phyloP scores from a whole-genome alignment of 37 sponge, comb jelly and placozoan species.

The Agelas oroides region DNA sequence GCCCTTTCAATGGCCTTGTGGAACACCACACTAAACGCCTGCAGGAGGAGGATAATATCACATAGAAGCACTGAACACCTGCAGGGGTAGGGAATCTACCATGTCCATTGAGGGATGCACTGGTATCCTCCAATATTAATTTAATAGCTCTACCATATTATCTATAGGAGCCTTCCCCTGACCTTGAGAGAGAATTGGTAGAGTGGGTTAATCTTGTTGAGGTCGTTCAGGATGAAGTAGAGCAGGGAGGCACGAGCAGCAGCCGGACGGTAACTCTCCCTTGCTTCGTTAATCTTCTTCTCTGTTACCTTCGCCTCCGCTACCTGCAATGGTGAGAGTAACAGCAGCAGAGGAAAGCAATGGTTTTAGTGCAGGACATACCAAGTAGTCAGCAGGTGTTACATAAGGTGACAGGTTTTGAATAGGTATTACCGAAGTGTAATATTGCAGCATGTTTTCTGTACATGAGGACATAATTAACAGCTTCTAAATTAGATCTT shows the following conservation, averaged over 20 bases:
- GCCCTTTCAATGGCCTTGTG: conserved; percentile 96
- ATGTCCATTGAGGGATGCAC: background rate
- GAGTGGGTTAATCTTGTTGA: conserved; percentile 97
- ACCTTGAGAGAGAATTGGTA: conserved; percentile 99
- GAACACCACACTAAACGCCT: conserved; percentile 99
- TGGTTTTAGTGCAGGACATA: too few relatives aligned
- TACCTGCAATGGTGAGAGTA: conserved; percentile 44
- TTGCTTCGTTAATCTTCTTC: conserved; percentile 95
- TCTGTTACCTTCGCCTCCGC: conserved; percentile 93
- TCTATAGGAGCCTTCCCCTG: background rate
- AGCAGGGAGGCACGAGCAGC: conserved; percentile 96
- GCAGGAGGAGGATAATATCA: background rate
- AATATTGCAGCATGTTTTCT: too few relatives aligned
- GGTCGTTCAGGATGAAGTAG: conserved; percentile 98
- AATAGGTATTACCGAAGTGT: too few relatives aligned
- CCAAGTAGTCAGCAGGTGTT: too few relatives aligned
- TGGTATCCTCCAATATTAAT: background rate
- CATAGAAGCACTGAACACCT: too few relatives aligned
- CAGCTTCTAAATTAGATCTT: too few relatives aligned
- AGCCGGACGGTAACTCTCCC: conserved; percentile 96
- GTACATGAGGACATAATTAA: too few relatives aligned
- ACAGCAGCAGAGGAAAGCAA: too few relatives aligned
- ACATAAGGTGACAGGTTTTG: too few relatives aligned
- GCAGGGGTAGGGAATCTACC: background rate
- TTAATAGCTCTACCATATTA: too few relatives aligned